A percentile compares a stretch with the other conserved stretches of the same genome.
Evolutionary conservation across 2,113 vertebrate species (phyloP).

Genomic region (Corynorhinus townsendii): DNA sequence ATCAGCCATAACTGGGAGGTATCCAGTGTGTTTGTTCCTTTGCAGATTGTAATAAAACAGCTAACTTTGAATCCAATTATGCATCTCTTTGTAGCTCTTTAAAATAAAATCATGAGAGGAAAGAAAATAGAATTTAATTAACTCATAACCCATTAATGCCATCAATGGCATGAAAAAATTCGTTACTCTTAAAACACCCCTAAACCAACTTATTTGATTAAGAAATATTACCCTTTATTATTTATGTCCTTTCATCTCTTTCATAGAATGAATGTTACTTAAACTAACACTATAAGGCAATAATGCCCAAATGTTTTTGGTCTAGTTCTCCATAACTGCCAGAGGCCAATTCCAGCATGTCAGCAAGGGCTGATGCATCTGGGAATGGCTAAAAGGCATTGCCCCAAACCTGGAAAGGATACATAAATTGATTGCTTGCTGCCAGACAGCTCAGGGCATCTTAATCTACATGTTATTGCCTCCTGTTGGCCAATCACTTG

Average conservation of each 20-base stretch:
- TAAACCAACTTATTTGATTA: constrained; percentile 50
- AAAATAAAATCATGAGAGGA: constrained; percentile 54
- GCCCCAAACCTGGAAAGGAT: too few relatives aligned
- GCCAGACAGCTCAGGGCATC: too few relatives aligned
- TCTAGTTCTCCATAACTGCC: neutral
- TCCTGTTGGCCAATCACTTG: too few relatives aligned
- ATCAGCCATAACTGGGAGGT: constrained; percentile 61
- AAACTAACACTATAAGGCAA: neutral
- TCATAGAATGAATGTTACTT: neutral
- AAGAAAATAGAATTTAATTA: constrained; percentile 69
- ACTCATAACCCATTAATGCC: constrained; percentile 54
- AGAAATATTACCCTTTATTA: neutral
- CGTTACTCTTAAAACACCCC: constrained; percentile 12
- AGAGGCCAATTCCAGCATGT: too few relatives aligned
- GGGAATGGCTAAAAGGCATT: too few relatives aligned
- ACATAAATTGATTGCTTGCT: too few relatives aligned
- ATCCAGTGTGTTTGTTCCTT: constrained; percentile 49
- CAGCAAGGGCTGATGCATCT: too few relatives aligned
- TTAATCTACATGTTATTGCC: too few relatives aligned
- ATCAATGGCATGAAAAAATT: constrained; percentile 38
- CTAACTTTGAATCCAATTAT: constrained; percentile 61
- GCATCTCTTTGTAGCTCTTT: constrained; percentile 35
- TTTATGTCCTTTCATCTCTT: neutral
- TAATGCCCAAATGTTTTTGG: neutral
- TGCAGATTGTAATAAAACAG: constrained; percentile 61